Percentiles rank a stretch among this genome's conserved stretches.
Conservation (phyloP, 1,140 invertebrate genomes). For the Uloborus diversus region DNA sequence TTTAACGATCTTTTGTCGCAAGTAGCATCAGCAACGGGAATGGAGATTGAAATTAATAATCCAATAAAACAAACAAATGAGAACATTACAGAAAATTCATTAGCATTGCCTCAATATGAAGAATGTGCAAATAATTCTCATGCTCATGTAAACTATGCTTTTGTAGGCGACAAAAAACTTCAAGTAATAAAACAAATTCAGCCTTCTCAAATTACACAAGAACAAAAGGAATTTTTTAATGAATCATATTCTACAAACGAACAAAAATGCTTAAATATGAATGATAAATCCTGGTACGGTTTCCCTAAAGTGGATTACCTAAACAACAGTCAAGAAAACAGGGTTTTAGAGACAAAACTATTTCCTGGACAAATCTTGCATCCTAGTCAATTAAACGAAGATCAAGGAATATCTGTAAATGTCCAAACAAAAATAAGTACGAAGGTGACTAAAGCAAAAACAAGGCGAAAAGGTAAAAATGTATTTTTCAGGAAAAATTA, state of each 20-base stretch:
- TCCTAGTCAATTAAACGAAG: not conserved
- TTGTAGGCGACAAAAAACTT: too few species aligned
- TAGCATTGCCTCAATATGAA: not conserved
- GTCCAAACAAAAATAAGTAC: conserved; percentile 36
- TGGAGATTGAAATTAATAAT: conserved; percentile 30
- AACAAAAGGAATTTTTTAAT: too few species aligned
- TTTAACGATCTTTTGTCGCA: conserved; percentile 19
- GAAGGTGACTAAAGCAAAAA: conserved; percentile 31
- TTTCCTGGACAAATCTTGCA: not conserved
- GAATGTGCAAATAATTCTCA: not conserved
- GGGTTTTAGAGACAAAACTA: not conserved
- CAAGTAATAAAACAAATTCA: too few species aligned
- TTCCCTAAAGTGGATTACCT: too few species aligned
- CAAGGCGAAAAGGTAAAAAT: not conserved
- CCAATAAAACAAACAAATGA: too few species aligned
- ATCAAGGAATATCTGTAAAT: conserved; percentile 38
- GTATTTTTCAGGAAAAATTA: not conserved
- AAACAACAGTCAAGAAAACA: too few species aligned
- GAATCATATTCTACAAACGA: too few species aligned
- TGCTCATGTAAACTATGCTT: too few species aligned
- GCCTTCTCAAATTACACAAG: too few species aligned
- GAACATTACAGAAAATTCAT: not conserved
- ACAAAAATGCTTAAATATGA: too few species aligned
- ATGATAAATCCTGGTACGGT: too few species aligned
- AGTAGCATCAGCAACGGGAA: conserved; percentile 29